Base-by-base conservation (phyloP, 2,888 invertebrate genomes). In the Idaea aversata region DNA sequence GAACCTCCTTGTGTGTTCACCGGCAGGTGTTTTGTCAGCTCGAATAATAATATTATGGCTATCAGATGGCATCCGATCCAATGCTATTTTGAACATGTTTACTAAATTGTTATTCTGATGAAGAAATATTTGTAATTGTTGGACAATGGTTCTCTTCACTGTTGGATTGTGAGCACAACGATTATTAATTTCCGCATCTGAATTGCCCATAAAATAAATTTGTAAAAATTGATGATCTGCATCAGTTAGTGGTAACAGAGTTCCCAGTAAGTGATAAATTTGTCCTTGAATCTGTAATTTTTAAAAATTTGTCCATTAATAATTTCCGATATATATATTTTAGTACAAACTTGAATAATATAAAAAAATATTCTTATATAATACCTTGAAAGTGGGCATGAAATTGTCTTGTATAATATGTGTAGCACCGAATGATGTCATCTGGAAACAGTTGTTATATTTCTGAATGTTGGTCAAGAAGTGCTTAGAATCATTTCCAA, bases 361-460 rank as follows among this genome's bases (percentile, higher is more conserved):
- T n/a, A 61, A 72, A 77, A 57, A 15, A 1, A 57, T n/a, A 57
- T 57, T 15, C 1, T 13, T 1, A 3, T 13, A 13, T 13, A 57
- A 1, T 62, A 62, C 62, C 63, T 63, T 63, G 59, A 63, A 63
- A 72, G 71, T 78, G 67, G 77, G 77, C 76, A 76, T 78, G 70
- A 70, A 78, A 72, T 72, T 70, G 7, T 57, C 70, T 75, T 78
- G 75, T 76, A 77, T 72, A 62, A 76, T 74, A 76, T 77, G 76
- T 1, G 77, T 70, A 65, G 75, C 77, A 64, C 78, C 80, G 79
- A 84, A 81, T 77, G 77, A 81, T 4, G 77, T 79, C 75, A 81
- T 81, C 74, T 80, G 79, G 68, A 80, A 83, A 75, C 79, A 80
- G 15, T 65, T 69, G 72, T 82, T 79, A 72, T 80, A 80, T 77